phyloP scores from a whole-genome alignment of 2,888 invertebrate species.

The Macaria liturata region DNA sequence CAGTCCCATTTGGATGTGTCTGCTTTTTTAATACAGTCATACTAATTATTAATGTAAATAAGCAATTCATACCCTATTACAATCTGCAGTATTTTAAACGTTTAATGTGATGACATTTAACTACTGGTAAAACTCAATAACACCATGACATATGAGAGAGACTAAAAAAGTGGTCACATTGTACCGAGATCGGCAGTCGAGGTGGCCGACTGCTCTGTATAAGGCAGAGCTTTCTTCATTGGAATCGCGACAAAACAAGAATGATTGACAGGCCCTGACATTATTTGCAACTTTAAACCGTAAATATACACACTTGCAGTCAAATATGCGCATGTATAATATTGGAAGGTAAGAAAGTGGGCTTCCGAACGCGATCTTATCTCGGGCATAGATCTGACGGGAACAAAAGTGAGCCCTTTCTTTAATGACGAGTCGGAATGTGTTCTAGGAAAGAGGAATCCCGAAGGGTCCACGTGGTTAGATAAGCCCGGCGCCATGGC shows the following conservation, averaged over 20 bases:
- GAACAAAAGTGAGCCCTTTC: slow-evolving; percentile 37
- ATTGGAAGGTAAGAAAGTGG: slow-evolving; percentile 38
- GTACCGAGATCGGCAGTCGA: slow-evolving; percentile 37
- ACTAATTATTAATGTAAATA: slow-evolving; percentile 17
- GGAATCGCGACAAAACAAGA: slow-evolving; percentile 61
- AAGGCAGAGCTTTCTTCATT: slow-evolving; percentile 64
- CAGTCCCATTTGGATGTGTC: too few species aligned
- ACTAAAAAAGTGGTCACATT: slow-evolving; percentile 45
- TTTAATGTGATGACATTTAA: slow-evolving; percentile 35
- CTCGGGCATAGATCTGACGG: not conserved
- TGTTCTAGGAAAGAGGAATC: slow-evolving; percentile 62
- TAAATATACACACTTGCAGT: slow-evolving; percentile 53
- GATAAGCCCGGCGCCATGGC: slow-evolving; percentile 73
- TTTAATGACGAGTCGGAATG: slow-evolving; percentile 48
- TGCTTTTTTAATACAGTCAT: not conserved
- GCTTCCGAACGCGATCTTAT: slow-evolving; percentile 12
- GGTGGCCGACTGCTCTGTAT: slow-evolving; percentile 44
- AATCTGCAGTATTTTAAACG: slow-evolving; percentile 26
- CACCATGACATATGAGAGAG: slow-evolving; percentile 25
- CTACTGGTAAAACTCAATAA: not conserved
- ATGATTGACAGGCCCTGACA: slow-evolving; percentile 67
- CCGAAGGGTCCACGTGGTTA: slow-evolving; percentile 60
- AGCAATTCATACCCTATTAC: slow-evolving; percentile 23
- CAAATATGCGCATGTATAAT: slow-evolving; percentile 53
- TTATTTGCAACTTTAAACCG: slow-evolving; percentile 56